Base-by-base conservation (phyloP, 2,888 invertebrate species). In the Nipponacmea schrenckii region DNA sequence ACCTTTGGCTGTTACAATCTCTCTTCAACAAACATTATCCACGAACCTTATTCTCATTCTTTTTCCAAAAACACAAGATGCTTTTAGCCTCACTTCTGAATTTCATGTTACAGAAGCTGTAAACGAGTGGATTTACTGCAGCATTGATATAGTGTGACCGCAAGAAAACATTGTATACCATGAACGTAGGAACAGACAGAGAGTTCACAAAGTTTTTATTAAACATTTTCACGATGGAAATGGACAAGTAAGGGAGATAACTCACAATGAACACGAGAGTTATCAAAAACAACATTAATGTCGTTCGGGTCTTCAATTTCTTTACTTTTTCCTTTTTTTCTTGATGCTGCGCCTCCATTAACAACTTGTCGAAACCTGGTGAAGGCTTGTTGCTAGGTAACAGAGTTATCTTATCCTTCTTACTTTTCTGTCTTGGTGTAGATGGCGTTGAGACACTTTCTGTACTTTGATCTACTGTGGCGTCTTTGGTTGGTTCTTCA, bases 91-190 rank as follows among this genome's bases (percentile, higher is more conserved):
- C 79, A 15, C 68, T 68, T 26, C 80, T 73, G 66, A 83, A 83
- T 26, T 78, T 74, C 3, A 62, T 50, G 72, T 82, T 81, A 63
- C 76, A 78, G 56, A 81, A 80, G 26, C 81, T 79, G 65, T 83
- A 83, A 44, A 83, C 80, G 62, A 81, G 68, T 45, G 80, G 77
- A 70, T 83, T 83, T 2, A 79, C 74, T 46, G 79, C 70, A 67
- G 77, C 79, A 73, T 82, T 83, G 31, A 82, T 75, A 45, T 81
- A 81, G 67, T 80, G 81, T 20, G 79, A 81, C 75, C 79, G 80
- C 2, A 82, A 69, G 66, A 79, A 78, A n/a, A 79, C 75, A 68
- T 78, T 79, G 69, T 81, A 81, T n/a, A 79, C 20, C 27, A 79
- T 75, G 44, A 69, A 63, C n/a, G 75, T 76, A 0, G 71, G 67